A percentile compares a stretch with the other conserved stretches of the same genome.
These are phyloP conservation scores for Andrena bicolor DNA, from an alignment of 2,888 invertebrate species.

Conservation along the genomic window DNA sequence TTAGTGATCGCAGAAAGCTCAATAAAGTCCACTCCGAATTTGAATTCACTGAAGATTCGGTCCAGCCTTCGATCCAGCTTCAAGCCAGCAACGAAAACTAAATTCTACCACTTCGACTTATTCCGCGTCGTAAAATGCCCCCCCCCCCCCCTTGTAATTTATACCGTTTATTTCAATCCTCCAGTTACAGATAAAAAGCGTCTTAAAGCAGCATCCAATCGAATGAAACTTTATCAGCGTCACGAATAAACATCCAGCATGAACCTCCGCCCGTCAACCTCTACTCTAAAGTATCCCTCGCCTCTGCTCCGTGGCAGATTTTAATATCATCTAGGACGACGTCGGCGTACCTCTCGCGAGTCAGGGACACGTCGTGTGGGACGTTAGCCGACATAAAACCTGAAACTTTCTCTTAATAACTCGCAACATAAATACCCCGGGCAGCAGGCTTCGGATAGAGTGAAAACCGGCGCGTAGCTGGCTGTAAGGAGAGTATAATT, in stretches of 20 bases:
- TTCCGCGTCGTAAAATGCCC: background rate
- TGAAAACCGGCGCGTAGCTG: constrained; percentile 57
- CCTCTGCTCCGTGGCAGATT: background rate
- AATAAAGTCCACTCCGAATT: no score
- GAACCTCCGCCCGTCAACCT: background rate
- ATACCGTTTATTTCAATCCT: background rate
- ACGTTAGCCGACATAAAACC: constrained; percentile 66
- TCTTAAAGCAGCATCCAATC: background rate
- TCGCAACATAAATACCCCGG: constrained; percentile 73
- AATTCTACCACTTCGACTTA: background rate
- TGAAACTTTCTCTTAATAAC: constrained; percentile 76
- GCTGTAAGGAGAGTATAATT: constrained; percentile 66
- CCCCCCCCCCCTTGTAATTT: background rate
- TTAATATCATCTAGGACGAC: constrained; percentile 47
- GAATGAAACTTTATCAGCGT: background rate
- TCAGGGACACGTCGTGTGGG: constrained; percentile 52
- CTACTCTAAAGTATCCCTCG: background rate
- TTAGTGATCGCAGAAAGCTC: no score
- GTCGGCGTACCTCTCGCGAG: constrained; percentile 49
- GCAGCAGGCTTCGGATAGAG: constrained; percentile 56
- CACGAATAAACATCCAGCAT: background rate
- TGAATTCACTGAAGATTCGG: background rate
- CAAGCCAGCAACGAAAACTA: background rate
- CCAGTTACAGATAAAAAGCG: background rate
- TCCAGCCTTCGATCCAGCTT: background rate